Evolutionary conservation across 2,113 vertebrate genomes (phyloP).

Genomic region (Lycocorax pyrrhopterus): DNA sequence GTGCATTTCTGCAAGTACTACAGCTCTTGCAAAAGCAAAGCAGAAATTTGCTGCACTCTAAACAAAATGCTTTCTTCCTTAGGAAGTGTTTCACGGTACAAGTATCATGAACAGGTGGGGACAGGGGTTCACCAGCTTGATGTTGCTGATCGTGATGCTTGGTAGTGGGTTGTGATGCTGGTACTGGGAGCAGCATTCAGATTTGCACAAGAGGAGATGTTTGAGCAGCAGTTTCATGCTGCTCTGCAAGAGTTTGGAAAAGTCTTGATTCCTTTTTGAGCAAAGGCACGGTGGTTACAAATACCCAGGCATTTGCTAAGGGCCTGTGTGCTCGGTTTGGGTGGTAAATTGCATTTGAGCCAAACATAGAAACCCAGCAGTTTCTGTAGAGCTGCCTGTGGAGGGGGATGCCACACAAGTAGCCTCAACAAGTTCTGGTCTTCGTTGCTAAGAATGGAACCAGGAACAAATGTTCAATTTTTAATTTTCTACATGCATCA

Average conservation of each 20-base stretch:
- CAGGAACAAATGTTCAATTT: not conserved
- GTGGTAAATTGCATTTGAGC: not conserved
- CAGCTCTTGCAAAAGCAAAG: not conserved
- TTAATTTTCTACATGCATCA: not conserved
- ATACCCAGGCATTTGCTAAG: not conserved
- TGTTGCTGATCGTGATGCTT: not conserved
- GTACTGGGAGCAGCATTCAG: not conserved
- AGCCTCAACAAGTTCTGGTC: not conserved
- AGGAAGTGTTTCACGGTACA: not conserved
- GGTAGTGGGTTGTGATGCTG: not conserved
- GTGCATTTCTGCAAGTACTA: not conserved
- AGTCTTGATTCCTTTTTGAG: constrained; percentile 17
- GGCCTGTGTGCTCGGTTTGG: not conserved
- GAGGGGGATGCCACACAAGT: constrained; percentile 36
- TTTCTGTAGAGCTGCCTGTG: not conserved
- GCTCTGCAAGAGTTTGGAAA: not conserved
- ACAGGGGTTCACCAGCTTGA: not conserved
- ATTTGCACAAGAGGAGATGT: not conserved
- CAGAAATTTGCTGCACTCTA: not conserved
- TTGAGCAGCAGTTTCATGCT: not conserved
- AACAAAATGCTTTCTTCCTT: not conserved
- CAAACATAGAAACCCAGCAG: constrained; percentile 33
- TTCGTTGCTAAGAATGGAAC: not conserved
- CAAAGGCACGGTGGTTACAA: not conserved
- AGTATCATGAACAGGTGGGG: not conserved